Conservation (phyloP, 1,140 invertebrate genomes). For the Megathymus violae region DNA sequence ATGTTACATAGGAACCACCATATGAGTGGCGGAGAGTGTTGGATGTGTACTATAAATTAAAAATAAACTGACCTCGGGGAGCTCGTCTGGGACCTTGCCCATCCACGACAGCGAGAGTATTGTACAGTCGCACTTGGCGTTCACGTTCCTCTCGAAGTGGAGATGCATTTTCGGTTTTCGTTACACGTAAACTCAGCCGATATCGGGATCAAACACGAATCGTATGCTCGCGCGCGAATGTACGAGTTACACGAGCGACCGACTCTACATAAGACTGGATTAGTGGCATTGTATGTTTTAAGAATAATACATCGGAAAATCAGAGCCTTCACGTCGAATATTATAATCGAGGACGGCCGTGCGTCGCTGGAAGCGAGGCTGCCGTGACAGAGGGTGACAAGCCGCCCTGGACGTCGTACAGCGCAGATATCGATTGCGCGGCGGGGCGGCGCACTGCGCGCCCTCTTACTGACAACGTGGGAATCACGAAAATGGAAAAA, state of each 20-base stretch:
- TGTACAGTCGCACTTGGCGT: constrained; percentile 97
- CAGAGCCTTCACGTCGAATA: not conserved
- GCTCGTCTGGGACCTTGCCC: constrained; percentile 97
- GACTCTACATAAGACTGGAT: constrained; percentile 27
- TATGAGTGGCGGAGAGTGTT: not conserved
- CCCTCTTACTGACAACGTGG: constrained; percentile 52
- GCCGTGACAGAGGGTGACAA: constrained; percentile 70
- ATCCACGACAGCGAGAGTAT: constrained; percentile 98
- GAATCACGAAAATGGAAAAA: constrained; percentile 59
- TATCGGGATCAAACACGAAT: constrained; percentile 3
- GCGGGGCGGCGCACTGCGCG: constrained; percentile 49
- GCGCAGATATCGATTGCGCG: constrained; percentile 78
- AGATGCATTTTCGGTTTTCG: constrained; percentile 89
- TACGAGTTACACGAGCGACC: constrained; percentile 3
- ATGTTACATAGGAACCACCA: constrained; percentile 23
- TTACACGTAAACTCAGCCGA: constrained; percentile 18
- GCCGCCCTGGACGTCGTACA: constrained; percentile 50
- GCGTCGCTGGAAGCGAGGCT: constrained; percentile 56
- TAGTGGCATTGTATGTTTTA: constrained; percentile 45
- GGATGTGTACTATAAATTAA: not conserved
- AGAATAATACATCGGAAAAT: constrained; percentile 34
- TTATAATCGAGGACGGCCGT: constrained; percentile 38
- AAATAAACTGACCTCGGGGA: constrained; percentile 90
- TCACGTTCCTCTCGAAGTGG: constrained; percentile 96
- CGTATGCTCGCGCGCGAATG: constrained; percentile 24